phyloP scores from a whole-genome alignment of 2,888 invertebrate species.

The Empis livida region DNA sequence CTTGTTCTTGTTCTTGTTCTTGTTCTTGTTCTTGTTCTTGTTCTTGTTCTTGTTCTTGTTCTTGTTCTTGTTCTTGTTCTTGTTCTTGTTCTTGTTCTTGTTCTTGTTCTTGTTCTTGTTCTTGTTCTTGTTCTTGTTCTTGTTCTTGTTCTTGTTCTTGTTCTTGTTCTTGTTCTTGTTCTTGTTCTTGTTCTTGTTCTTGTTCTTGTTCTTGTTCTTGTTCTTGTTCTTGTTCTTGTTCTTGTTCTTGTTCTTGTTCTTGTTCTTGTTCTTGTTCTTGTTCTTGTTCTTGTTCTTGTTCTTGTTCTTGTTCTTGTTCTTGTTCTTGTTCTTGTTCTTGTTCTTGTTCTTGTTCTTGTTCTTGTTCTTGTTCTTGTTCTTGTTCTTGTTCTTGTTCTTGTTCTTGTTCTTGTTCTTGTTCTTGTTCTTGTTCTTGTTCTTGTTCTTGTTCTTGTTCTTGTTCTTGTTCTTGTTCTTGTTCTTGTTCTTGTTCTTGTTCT shows the following conservation, averaged over 20 bases:
- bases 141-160: not conserved
- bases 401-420: not conserved
- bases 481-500: not conserved
- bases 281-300: not conserved
- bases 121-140: not conserved
- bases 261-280: not conserved
- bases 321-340: not conserved
- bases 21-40: not conserved
- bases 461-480: not conserved
- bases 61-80: not conserved
- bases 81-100: not conserved
- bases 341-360: not conserved
- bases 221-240: not conserved
- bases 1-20: not conserved
- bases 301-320: not conserved
- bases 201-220: not conserved
- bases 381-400: not conserved
- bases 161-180: not conserved
- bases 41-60: not conserved
- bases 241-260: not conserved
- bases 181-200: not conserved
- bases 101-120: not conserved
- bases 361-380: not conserved
- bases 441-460: not conserved
- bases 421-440: not conserved